Evolutionary conservation across 1,140 invertebrate species (phyloP), one percentile per base, ranked within the genome.

Genomic region (Rhizoglyphus robini): DNA sequence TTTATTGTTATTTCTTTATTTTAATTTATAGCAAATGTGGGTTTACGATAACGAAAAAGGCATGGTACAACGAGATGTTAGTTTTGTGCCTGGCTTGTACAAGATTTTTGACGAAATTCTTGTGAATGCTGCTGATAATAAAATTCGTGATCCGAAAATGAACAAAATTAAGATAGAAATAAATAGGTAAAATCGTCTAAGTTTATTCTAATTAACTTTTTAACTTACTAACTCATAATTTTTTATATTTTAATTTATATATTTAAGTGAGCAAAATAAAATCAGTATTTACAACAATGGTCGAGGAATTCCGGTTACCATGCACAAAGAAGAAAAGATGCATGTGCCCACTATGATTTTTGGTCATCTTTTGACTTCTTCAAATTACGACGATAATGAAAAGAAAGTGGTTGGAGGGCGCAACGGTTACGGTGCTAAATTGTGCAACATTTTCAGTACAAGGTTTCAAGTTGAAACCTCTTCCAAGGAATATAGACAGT

Each of bases 21-120:
- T 15, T 23, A 11, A 47, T 48, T 25, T 74, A n/a, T 69, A 98
- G 78, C 73, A 76, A 11, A 97, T 97, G 92, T 99, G 95, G 94
- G 81, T 99, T 0, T 94, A 84, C 75, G 88, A 98, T 72, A 78
- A 78, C 23, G 81, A 83, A 65, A 81, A 86, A 66, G 72, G 72
- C 29, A 94, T 99, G 85, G 79, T 91, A 0, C 84, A 91, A 71
- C 83, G 79, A 72, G 86, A 96, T 72, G 86, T 99, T 31, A 88
- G 85, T 34, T 99, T 84, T 81, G 96, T 99, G 48, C 96, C 96
- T 70, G 92, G 93, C 65, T 80, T 99, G 4, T 99, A 98, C 77
- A 99, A 99, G 80, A 99, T 99, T 71, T 99, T 95, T 81, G 96
- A 99, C 79, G 96, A 99, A 86, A 99, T 99, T 70, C 77, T 92